Base-by-base conservation (phyloP, 1,140 invertebrate species). In the Pseudoatta argentina region DNA sequence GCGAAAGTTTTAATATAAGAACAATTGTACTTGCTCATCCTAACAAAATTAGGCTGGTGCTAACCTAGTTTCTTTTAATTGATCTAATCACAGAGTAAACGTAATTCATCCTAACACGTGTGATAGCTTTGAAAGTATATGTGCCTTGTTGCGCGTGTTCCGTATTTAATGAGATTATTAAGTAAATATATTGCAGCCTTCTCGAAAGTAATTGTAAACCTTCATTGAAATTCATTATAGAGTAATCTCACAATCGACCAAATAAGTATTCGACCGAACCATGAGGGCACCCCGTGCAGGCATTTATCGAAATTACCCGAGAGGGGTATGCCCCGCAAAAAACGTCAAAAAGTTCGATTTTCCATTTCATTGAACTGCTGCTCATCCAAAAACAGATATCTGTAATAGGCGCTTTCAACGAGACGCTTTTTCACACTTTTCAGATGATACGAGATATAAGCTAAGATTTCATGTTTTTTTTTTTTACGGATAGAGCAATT, bases 101-200 rank as follows among this genome's bases (percentile, higher is more conserved):
- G 71, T 89, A 86, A 92, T 91, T 92, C 66, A 89, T 92, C 82
- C 88, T 93, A 91, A 93, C 91, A 93, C 90, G 89, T 89, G 92
- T 88, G 92, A 93, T 92, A 93, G 91, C 91, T 91, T 81, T 92
- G 85, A 90, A 92, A 94, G 92, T 87, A 93, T 92, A 69, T 93
- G 94, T 95, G 94, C 94, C 94, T 95, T 95, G 55, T 83, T 83
- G 93, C 92, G 93, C 94, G 93, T 95, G 94, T 94, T 94, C 91
- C 83, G 85, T 87, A 89, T 87, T 86, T 92, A 92, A 92, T 85
- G 87, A 87, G 86, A 90, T 88, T 82, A 87, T 48, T 91, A 88
- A 91, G 63, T 85, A 87, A 91, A 57, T 44, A 89, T 89, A 64
- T 61, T 79, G 89, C 61, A 89, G 92, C 87, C 91, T 92, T 87